Conservation (phyloP, 2,797 vertebrate genomes). For the Tamandua tetradactyla region DNA sequence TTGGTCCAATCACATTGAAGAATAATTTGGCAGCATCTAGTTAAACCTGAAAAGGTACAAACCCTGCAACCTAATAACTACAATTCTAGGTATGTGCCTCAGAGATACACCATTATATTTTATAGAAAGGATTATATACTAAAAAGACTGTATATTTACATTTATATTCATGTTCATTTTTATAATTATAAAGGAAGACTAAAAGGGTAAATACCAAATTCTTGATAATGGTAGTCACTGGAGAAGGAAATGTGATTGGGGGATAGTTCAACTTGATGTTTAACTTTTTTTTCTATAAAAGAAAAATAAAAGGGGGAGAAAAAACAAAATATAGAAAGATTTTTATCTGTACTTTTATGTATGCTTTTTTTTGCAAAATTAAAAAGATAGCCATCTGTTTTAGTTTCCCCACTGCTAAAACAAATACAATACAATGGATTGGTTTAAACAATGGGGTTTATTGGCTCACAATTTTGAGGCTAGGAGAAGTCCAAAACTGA, state of each 20-base stretch:
- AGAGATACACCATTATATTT: neutral
- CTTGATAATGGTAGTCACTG: neutral
- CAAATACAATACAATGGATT: too few relatives aligned
- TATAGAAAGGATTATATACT: neutral
- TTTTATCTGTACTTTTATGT: constrained; percentile 38
- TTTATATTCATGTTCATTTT: neutral
- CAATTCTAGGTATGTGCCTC: neutral
- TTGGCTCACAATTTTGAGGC: too few relatives aligned
- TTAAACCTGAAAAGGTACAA: neutral
- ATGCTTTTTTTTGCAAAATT: neutral
- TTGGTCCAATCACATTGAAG: neutral
- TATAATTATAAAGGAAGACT: neutral
- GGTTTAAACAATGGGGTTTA: too few relatives aligned
- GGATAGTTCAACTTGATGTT: neutral
- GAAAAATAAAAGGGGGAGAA: neutral
- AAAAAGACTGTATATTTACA: neutral
- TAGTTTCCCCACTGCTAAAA: too few relatives aligned
- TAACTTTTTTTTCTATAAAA: neutral
- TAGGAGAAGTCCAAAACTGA: too few relatives aligned
- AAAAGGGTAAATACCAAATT: neutral
- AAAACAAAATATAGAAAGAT: neutral
- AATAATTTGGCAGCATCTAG: neutral
- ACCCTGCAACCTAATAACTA: neutral
- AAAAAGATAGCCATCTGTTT: neutral
- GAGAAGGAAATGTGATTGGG: neutral